Evolutionary conservation across 2,113 vertebrate genomes (phyloP).

Genomic region (Lipophrys pholis): DNA sequence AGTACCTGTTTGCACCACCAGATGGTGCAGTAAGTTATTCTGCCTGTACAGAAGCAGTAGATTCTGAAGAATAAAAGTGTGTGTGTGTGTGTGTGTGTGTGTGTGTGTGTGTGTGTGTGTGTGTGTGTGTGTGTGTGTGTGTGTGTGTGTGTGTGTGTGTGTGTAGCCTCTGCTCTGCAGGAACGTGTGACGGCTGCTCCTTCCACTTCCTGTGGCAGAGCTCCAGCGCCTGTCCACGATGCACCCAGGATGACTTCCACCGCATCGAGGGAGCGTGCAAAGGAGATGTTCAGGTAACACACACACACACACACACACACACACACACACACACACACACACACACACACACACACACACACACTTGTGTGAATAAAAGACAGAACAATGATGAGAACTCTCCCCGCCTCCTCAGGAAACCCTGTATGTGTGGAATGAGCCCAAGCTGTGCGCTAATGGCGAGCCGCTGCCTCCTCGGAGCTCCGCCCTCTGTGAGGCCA

Average conservation of each 20-base stretch:
- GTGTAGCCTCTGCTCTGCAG: constrained; percentile 87
- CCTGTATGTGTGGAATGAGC: constrained; percentile 95
- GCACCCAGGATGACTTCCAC: constrained; percentile 87
- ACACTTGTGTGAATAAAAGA: too few species aligned
- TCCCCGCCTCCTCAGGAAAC: constrained; percentile 84
- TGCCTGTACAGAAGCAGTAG: too few species aligned
- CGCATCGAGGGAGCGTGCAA: constrained; percentile 91
- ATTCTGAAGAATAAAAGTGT: too few species aligned
- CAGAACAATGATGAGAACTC: not conserved
- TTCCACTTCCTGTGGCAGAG: constrained; percentile 94
- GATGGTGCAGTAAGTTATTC: too few species aligned
- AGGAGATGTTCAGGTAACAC: constrained; percentile 87
- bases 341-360: not conserved
- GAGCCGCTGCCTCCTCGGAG: constrained; percentile 87
- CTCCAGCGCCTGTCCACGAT: constrained; percentile 88
- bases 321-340: not conserved
- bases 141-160: constrained; percentile 4
- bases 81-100: constrained; percentile 17
- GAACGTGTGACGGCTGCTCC: constrained; percentile 92
- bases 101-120: too few species aligned
- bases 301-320: constrained; percentile 2
- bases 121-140: constrained; percentile 15
- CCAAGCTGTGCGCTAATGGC: constrained; percentile 91
- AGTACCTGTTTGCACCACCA: too few species aligned
- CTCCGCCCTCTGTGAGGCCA: constrained; percentile 88